Base-by-base conservation (phyloP, 2,797 vertebrate species). In the Jordanella pulchra region DNA sequence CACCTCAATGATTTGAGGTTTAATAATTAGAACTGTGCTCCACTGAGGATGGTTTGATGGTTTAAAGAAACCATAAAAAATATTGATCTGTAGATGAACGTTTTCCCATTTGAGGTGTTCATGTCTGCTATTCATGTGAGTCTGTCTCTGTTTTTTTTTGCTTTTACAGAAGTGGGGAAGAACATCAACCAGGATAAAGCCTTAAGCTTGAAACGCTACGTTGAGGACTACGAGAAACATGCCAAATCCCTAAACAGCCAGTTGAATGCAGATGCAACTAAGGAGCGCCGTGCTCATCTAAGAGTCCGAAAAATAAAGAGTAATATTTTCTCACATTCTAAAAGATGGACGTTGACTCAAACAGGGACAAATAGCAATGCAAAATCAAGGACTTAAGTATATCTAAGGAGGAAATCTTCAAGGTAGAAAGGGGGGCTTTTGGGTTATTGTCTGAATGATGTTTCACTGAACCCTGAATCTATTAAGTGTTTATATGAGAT, bases 111-210 rank as follows among this genome's bases (percentile, higher is more conserved):
- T 7, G 7, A n/a, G 50, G 23, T n/a, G 23, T 53, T 10, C 1
- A 9, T 53, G 35, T n/a, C 10, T 10, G 23, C 32, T 61, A 14
- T 35, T 65, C 54, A 72, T 44, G 18, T 9, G 21, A 44, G 18
- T 2, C 21, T 47, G 27, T 21, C 44, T 69, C 53, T 30, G 67
- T 44, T 39, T 35, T 39, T 35, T 77, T 73, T 30, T 79, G n/a
- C 76, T 68, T 75, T 82, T 61, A 56, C 87, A 91, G 97, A 98
- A 84, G 84, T 98, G 84, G 95, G 91, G 32, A 97, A 97, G 73
- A 97, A 95, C 91, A 94, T 97, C 76, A 97, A 96, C 90, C 96
- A 97, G 81, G 96, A 96, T 85, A 94, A 95, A 78, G 82, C 65
- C 67, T 72, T 96, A 81, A 93, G 83, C 79, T 76, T 97, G 75